Percentiles rank a stretch among this genome's conserved stretches.
These are phyloP conservation scores for Syngnathoides biaculeatus DNA, from an alignment of 2,113 vertebrate genomes.

Conservation along the genomic window DNA sequence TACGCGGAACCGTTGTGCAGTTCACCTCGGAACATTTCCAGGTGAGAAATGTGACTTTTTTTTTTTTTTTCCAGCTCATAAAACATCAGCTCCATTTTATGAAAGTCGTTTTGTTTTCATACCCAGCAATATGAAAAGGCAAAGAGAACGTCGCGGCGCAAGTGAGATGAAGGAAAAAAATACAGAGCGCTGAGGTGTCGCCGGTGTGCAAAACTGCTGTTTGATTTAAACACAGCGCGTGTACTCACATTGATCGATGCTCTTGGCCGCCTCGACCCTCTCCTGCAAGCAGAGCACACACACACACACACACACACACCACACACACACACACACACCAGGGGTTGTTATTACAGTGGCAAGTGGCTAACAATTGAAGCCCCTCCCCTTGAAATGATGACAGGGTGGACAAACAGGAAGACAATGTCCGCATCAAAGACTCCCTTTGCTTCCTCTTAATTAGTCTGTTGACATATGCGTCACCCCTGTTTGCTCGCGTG, in stretches of 20 bases:
- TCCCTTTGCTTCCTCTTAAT: constrained; percentile 29
- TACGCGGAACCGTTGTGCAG: not conserved
- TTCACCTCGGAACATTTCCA: not conserved
- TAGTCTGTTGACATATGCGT: constrained; percentile 24
- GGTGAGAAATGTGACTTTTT: not conserved
- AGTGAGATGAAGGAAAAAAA: constrained; percentile 12
- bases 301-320: constrained; percentile 9
- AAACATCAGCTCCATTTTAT: constrained; percentile 22
- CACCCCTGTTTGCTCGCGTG: constrained; percentile 9
- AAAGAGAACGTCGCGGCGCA: constrained; percentile 23
- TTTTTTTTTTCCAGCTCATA: not conserved
- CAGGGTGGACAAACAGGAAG: constrained; percentile 17
- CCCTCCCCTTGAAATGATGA: constrained; percentile 16
- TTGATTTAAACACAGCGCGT: constrained; percentile 59
- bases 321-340: constrained; percentile 12
- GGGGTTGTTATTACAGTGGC: constrained; percentile 56
- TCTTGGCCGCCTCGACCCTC: constrained; percentile 53
- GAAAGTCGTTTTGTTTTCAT: constrained; percentile 11
- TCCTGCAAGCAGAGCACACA: constrained; percentile 61
- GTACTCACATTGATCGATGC: constrained; percentile 71
- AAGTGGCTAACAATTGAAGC: constrained; percentile 30
- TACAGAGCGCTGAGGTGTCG: constrained; percentile 19
- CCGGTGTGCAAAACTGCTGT: constrained; percentile 48
- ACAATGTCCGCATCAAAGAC: constrained; percentile 9
- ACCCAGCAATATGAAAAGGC: constrained; percentile 29